Base-by-base conservation (phyloP, 2,113 vertebrate genomes). In the Cyprinodon tularosa region DNA sequence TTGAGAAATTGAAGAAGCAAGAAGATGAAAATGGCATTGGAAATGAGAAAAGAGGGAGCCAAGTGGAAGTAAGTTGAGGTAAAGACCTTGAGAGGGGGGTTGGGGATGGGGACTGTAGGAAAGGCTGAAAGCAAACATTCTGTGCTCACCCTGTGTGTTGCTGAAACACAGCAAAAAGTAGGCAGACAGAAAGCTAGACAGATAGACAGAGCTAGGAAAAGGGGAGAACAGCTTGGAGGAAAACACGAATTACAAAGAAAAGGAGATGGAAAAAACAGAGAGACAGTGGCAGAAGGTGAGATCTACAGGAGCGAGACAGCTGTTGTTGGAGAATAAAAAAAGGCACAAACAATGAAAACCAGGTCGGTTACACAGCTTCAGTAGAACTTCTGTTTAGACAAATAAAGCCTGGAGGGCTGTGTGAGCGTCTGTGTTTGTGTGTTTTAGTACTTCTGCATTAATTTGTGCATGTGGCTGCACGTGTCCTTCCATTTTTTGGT, bases 341-440 rank as follows among this genome's bases (percentile, higher is more conserved):
- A 66, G 50, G 44, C 63, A 11, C 65, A 89, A 73, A 80, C 79
- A 70, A 11, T 78, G 73, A 78, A 88, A 84, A 83, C 78, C 78
- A 83, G 80, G 78, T 80, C 62, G 64, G 60, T 82, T 79, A 76
- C 83, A 82, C 44, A 62, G 74, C 83, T 84, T 60, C 65, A 81
- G 69, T 66, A 89, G 44, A 89, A 83, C 73, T 82, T 69, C 76
- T 83, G 86, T 89, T 84, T 91, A 85, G 76, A 73, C 76, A 85
- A 91, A 80, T 78, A 77, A 83, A 89, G 83, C 83, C 89, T 53
- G 71, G 17, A 82, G 84, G 85, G 78, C 76, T 81, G 70, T 76
- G 78, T 68, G 81, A 80, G 73, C 37, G 67, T 71, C 74, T 84
- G 64, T 10, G 81, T 76, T 36, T 76, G 78, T 87, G 83, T 83